Evolutionary conservation across 2,113 vertebrate species (phyloP), one percentile per base, ranked within the genome.

Genomic region (Amphiprion ocellaris): DNA sequence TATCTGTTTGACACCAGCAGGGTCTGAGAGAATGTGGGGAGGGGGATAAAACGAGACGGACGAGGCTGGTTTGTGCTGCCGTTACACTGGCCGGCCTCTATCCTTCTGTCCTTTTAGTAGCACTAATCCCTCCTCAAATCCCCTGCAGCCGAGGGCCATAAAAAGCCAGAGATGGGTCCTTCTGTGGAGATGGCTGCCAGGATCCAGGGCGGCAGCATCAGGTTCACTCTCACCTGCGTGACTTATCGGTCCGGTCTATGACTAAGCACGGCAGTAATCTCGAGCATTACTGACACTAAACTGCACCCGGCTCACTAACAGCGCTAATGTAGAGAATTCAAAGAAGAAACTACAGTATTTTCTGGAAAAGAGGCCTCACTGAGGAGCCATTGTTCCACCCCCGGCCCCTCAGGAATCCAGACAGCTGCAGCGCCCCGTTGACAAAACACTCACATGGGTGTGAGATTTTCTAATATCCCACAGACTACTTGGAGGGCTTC

Each of bases 41-140:
- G 53, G 26, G 37, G 55, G 76, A 46, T 23, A 21, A 5, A 70
- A 72, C 24, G 55, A 63, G 54, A 69, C 62, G 69, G 49, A 64
- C 16, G 46, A 65, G 37, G 49, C 60, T 26, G 79, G 52, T 74
- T 46, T 61, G 61, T 58, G 55, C 69, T 10, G 30, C 54, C 5
- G 30, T 58, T 63, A 30, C 71, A 28, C 62, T 19, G 72, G 47
- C 76, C 74, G 5, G 56, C 41, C 61, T 74, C 61, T 66, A 30
- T 82, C 83, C 74, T 62, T 74, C 86, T 55, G 74, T 85, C 79
- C 81, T 87, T 89, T 89, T 67, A 92, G 82, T 62, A 81, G 73
- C 80, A 82, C 85, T 93, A 93, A 94, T 93, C 92, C 90, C 74
- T 71, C 74, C 69, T 67, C 86, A 79, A 83, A 89, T 91, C 90